Evolutionary conservation across 2,113 vertebrate genomes (phyloP).

Genomic region (Oophaga pumilio): DNA sequence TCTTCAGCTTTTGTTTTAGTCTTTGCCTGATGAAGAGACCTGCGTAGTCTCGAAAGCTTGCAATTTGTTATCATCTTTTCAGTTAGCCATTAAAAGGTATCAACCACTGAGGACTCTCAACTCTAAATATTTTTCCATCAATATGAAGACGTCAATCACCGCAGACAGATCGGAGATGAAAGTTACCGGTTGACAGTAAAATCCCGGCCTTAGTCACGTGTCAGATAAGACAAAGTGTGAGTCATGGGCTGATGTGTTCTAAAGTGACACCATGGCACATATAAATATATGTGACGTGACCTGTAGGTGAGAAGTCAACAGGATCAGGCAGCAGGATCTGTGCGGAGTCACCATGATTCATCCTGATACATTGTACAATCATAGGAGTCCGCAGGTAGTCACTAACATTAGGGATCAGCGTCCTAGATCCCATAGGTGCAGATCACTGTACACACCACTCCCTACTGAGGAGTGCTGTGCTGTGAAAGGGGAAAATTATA

Average conservation of each 20-base stretch:
- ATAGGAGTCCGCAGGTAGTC: background rate
- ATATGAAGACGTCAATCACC: background rate
- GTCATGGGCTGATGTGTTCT: background rate
- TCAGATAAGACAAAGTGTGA: background rate
- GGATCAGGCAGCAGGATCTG: background rate
- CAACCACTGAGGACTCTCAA: too few species aligned
- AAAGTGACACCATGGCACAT: background rate
- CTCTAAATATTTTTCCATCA: too few species aligned
- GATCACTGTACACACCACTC: background rate
- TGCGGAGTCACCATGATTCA: constrained; percentile 26
- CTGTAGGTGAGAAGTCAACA: constrained; percentile 55
- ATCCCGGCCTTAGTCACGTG: background rate
- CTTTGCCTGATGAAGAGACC: too few species aligned
- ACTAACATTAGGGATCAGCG: background rate
- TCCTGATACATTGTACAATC: background rate
- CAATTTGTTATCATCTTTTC: too few species aligned
- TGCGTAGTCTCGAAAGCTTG: too few species aligned
- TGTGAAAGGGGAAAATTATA: too few species aligned
- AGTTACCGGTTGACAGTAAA: background rate
- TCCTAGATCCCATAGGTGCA: background rate
- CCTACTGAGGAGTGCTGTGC: background rate
- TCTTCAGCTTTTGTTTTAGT: too few species aligned
- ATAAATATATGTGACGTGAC: background rate
- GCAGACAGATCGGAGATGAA: background rate
- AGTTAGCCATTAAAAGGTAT: too few species aligned